Evolutionary conservation across 2,797 vertebrate genomes (phyloP).

Genomic region (Labroides dimidiatus): DNA sequence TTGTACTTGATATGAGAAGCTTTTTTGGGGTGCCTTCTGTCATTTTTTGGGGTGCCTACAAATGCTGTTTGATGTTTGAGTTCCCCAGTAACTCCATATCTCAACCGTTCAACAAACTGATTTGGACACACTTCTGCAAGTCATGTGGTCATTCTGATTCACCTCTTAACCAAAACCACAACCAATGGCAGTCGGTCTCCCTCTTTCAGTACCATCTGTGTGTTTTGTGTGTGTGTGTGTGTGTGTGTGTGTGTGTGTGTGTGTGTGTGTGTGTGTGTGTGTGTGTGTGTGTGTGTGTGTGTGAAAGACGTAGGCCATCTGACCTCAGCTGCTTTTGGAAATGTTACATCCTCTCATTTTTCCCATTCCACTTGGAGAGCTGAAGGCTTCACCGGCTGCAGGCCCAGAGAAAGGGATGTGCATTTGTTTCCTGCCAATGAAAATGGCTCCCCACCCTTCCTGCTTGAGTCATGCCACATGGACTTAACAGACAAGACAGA

Average conservation of each 20-base stretch:
- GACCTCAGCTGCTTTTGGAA: constrained; percentile 73
- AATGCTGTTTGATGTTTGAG: neutral
- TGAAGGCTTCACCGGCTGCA: constrained; percentile 57
- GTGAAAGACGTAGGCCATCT: constrained; percentile 48
- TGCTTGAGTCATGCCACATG: constrained; percentile 80
- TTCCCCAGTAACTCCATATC: constrained; percentile 3
- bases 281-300: constrained; percentile 8
- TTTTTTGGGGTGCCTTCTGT: no score
- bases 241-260: constrained; percentile 6
- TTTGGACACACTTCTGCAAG: constrained; percentile 38
- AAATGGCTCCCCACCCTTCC: constrained; percentile 81
- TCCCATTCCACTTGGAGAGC: constrained; percentile 54
- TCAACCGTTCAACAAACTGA: constrained; percentile 14
- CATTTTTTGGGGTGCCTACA: neutral
- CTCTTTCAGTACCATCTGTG: constrained; percentile 8
- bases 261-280: neutral
- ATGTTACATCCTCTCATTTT: constrained; percentile 69
- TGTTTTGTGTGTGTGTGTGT: neutral
- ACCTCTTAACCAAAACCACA: constrained; percentile 60
- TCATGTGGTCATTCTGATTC: constrained; percentile 42
- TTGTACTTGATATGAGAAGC: no score
- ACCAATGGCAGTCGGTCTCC: constrained; percentile 43
- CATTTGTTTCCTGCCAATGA: constrained; percentile 82
- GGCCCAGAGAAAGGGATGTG: constrained; percentile 76
- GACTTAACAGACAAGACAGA: constrained; percentile 54